Conservation (phyloP, 2,797 vertebrate species). For the Channa striata region DNA sequence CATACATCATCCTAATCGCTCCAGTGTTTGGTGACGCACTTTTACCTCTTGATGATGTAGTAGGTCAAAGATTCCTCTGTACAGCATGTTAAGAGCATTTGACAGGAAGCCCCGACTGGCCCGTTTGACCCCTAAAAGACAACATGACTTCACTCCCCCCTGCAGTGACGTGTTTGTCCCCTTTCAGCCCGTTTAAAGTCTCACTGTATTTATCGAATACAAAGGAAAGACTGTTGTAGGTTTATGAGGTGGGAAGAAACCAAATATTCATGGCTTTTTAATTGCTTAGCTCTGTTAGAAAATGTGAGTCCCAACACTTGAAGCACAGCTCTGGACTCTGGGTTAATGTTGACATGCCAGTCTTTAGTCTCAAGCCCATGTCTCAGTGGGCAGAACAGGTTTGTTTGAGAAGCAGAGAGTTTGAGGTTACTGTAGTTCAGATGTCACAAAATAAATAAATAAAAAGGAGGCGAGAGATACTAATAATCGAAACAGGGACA, state of each 20-base stretch:
- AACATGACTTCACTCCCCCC: background rate
- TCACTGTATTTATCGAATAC: background rate
- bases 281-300: too few relatives aligned
- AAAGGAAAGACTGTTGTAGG: background rate
- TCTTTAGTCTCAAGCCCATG: slow-evolving; percentile 26
- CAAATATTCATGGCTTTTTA: background rate
- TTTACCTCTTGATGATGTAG: slow-evolving; percentile 32
- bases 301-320: slow-evolving; percentile 8
- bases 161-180: background rate
- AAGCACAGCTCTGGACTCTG: slow-evolving; percentile 41
- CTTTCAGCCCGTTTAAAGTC: slow-evolving; percentile 7
- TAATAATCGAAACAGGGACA: background rate
- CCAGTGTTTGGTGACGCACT: slow-evolving; percentile 7
- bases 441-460: slow-evolving; percentile 9
- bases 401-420: slow-evolving; percentile 18
- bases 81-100: slow-evolving; percentile 7
- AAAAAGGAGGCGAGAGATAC: background rate
- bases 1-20: slow-evolving; percentile 3
- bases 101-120: slow-evolving; percentile 23
- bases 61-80: slow-evolving; percentile 17
- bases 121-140: slow-evolving; percentile 7
- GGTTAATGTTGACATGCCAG: slow-evolving; percentile 15
- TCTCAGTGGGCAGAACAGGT: slow-evolving; percentile 3
- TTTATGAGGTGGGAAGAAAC: slow-evolving; percentile 5
- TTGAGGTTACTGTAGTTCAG: slow-evolving; percentile 20